Base-by-base conservation (phyloP, 2,888 invertebrate species). In the Penaeus monodon region DNA sequence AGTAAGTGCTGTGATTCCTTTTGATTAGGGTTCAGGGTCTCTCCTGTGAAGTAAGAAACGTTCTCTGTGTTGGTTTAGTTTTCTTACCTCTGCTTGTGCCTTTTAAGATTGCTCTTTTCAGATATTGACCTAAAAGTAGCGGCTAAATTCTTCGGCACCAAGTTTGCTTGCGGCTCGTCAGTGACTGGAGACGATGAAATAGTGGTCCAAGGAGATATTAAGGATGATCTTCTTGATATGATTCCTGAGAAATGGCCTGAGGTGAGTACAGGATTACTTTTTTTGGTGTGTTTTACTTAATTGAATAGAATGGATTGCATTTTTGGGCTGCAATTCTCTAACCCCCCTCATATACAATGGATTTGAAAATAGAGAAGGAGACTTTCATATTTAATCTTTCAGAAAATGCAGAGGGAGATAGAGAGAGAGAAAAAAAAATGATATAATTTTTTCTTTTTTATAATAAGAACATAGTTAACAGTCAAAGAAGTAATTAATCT, bases 181-280 rank as follows among this genome's bases (percentile, higher is more conserved):
- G 98, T 99, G 1, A 99, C 99, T 63, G 99, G 98, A 12, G 98
- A 98, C 91, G 99, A 99, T 94, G 99, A 99, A 93, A 99, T 99
- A 92, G 99, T 99, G 77, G 98, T 99, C 92, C 99, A 99, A 93
- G 99, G 99, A 84, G 99, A 99, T 93, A 98, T 99, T 0, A 99
- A 99, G 93, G 99, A 99, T 94, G 99, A 99, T 91, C 93, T 99
- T 44, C 97, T 98, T 93, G 99, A 99, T 93, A 95, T 99, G 90
- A 97, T 99, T 92, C 98, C 98, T 84, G 99, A 99, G 91, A 99
- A 99, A 93, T 99, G 99, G 99, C 96, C 98, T 85, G 97, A 98
- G 94, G 97, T 96, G 92, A 91, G 90, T 84, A 77, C 22, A 33
- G 24, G 6, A 8, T 29, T 73, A 24, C 73, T 73, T 29, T n/a